These are phyloP conservation scores for Gymnoscelis rufifasciata DNA, from an alignment of 2,888 invertebrate species.

Conservation along the genomic window DNA sequence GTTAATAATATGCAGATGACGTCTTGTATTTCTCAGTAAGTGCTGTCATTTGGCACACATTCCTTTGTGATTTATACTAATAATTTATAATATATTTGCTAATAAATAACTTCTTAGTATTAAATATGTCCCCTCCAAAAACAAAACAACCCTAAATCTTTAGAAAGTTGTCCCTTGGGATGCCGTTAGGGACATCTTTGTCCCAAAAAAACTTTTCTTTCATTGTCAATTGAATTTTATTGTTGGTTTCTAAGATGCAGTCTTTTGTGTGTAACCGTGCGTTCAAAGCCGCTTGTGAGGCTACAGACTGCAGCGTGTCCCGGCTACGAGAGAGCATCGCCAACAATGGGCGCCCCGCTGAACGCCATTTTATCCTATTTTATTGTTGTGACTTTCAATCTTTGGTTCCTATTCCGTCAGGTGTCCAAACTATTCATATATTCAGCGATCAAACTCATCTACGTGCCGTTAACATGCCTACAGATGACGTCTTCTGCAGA, in stretches of 20 bases:
- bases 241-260: constrained; percentile 73
- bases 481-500: constrained; percentile 32
- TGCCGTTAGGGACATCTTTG: constrained; percentile 68
- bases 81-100: constrained; percentile 9
- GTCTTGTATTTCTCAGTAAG: background rate
- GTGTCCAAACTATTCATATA: constrained; percentile 62
- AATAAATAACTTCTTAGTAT: constrained; percentile 40
- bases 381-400: constrained; percentile 55
- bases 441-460: constrained; percentile 46
- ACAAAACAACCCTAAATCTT: constrained; percentile 66
- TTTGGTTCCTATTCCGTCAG: constrained; percentile 55
- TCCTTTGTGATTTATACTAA: too few species aligned
- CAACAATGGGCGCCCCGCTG: constrained; percentile 69
- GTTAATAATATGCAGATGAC: constrained; percentile 16
- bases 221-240: constrained; percentile 78
- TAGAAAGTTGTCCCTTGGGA: constrained; percentile 60
- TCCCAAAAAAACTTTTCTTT: constrained; percentile 47
- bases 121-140: constrained; percentile 54
- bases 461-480: constrained; percentile 36
- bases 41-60: too few species aligned
- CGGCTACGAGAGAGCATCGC: constrained; percentile 61
- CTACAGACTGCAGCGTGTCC: constrained; percentile 44
- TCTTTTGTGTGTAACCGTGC: constrained; percentile 75
- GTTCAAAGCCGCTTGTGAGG: constrained; percentile 71
- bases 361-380: constrained; percentile 64